These are phyloP conservation scores for Drosophila sordidapex DNA, from an alignment of 2,888 invertebrate genomes.

Conservation along the genomic window DNA sequence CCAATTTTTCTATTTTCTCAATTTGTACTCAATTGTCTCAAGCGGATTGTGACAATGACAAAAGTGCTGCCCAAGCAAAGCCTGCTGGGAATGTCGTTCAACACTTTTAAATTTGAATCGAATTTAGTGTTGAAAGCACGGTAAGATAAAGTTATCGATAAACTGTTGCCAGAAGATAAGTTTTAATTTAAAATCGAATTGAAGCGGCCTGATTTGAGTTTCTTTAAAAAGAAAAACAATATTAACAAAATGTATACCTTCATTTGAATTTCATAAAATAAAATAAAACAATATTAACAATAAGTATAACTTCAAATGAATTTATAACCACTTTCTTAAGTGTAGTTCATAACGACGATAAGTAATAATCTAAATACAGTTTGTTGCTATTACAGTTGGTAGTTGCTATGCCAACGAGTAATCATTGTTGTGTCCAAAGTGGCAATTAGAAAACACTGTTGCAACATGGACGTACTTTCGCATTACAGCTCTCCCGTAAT, in stretches of 20 bases:
- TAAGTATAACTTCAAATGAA: no score
- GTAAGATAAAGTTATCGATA: conserved; percentile 18
- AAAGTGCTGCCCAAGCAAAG: conserved; percentile 12
- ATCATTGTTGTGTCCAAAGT: conserved; percentile 19
- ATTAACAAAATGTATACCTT: not conserved
- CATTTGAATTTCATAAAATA: no score
- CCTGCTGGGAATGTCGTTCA: conserved; percentile 20
- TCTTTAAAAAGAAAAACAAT: not conserved
- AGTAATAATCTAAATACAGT: not conserved
- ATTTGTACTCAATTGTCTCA: conserved; percentile 4
- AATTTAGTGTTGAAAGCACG: not conserved
- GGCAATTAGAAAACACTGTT: no score
- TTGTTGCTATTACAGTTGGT: not conserved
- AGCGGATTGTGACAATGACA: conserved; percentile 4
- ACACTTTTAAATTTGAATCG: not conserved
- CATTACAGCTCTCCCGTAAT: conserved; percentile 85
- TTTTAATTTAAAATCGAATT: not conserved
- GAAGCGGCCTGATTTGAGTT: not conserved
- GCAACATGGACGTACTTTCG: conserved; percentile 84
- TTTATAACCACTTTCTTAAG: not conserved
- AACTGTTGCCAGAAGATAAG: not conserved
- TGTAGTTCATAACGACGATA: not conserved
- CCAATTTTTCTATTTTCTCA: conserved; percentile 1
- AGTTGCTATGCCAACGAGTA: conserved; percentile 42
- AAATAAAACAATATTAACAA: not conserved